Base-by-base conservation (phyloP, 2,888 invertebrate species). In the Melangyna quadrimaculata region DNA sequence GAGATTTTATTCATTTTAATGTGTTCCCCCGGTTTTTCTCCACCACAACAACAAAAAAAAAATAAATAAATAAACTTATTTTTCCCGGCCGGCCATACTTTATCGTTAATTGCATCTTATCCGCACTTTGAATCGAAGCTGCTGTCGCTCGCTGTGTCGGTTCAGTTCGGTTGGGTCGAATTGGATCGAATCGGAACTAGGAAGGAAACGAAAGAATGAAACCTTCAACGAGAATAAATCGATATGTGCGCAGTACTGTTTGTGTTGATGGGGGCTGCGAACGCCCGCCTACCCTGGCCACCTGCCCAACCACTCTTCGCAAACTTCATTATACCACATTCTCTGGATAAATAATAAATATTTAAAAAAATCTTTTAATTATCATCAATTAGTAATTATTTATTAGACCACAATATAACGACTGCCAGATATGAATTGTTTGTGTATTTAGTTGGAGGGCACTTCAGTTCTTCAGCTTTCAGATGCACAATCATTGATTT, bases 331-430 rank as follows among this genome's bases (percentile, higher is more conserved):
- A 61, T 35, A 32, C 14, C 14, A 29, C 57, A 32, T 35, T 14
- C 29, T 12, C 63, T 43, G 59, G 59, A 79, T 75, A 67, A 72
- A 84, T 79, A 84, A 84, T 79, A 84, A 84, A 63, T 61, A 79
- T 79, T 84, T 84, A 79, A 84, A 79, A n/a, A 77, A 77, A 75
- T 84, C 71, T 79, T 78, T 82, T 73, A 82, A 86, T 86, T 81
- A 81, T 77, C 72, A 81, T 81, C 86, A 81, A 81, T 82, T 86
- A 86, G 86, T 72, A 73, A 81, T 81, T 72, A 84, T 67, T 84
- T 84, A 80, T 80, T 65, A 57, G 80, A 83, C 78, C 78, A 37
- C 72, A 78, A 59, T 51, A 71, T 17, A 45, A 61, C 72, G 77
- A 27, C 67, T 72, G 63, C 43, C 27, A 27, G 73, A 27, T 19